Conservation (phyloP, 2,888 invertebrate species). For the Micropterix aruncella region DNA sequence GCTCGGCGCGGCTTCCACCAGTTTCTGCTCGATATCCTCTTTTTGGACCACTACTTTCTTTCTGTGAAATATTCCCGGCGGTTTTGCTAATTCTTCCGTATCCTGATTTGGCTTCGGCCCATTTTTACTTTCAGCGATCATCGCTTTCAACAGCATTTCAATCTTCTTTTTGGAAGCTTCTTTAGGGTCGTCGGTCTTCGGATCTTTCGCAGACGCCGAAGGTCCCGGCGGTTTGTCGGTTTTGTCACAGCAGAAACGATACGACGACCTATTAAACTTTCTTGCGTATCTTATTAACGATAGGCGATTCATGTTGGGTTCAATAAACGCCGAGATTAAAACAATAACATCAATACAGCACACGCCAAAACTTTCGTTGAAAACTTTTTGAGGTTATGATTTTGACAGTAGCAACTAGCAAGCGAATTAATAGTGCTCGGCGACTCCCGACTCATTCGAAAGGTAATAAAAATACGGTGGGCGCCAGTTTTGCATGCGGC, state of each 20-base stretch:
- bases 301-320: too few relatives aligned
- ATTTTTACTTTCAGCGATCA: not conserved
- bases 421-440: too few relatives aligned
- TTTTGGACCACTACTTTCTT: not conserved
- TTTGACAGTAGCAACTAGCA: too few relatives aligned
- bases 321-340: too few relatives aligned
- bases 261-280: not conserved
- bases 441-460: too few relatives aligned
- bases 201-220: not conserved
- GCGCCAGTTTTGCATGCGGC: too few relatives aligned
- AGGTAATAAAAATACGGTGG: too few relatives aligned
- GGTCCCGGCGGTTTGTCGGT: not conserved
- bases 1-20: conserved; percentile 50
- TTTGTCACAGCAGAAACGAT: not conserved
- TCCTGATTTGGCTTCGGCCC: not conserved
- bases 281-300: too few relatives aligned
- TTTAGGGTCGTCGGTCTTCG: not conserved
- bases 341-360: too few relatives aligned
- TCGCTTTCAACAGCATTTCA: not conserved
- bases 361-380: too few relatives aligned
- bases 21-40: conserved; percentile 19
- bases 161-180: not conserved
- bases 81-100: not conserved
- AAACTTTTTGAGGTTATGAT: too few relatives aligned
- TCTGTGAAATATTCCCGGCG: not conserved